Conservation (phyloP, 2,113 vertebrate species). For the Myrmophylax atrothorax region DNA sequence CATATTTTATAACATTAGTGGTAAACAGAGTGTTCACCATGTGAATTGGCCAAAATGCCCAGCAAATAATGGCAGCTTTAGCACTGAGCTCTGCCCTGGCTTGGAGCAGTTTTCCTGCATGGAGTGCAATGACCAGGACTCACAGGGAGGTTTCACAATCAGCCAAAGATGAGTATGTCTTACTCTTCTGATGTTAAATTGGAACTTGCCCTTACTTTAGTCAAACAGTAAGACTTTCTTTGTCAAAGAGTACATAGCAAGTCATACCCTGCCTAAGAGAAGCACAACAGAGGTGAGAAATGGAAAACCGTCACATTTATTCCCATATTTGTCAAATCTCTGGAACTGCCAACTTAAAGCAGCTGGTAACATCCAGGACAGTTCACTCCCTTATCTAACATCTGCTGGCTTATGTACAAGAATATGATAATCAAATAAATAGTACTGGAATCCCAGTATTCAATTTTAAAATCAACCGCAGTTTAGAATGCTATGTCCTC, state of each 20-base stretch:
- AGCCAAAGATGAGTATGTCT: background rate
- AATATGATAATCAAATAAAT: background rate
- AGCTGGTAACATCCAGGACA: background rate
- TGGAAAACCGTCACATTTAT: background rate
- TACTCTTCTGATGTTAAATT: background rate
- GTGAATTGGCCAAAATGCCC: fast-evolving
- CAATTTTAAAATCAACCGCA: background rate
- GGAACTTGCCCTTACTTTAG: background rate
- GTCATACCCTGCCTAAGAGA: background rate
- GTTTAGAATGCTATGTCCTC: background rate
- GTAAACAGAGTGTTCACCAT: background rate
- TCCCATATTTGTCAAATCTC: background rate
- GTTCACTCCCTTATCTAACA: background rate
- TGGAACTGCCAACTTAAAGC: background rate
- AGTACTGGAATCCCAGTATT: background rate
- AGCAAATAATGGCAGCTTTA: fast-evolving
- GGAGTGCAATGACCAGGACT: background rate
- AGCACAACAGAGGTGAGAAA: background rate
- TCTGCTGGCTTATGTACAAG: background rate
- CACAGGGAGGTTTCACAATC: fast-evolving
- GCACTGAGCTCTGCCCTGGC: background rate
- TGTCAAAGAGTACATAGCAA: background rate
- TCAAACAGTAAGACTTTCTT: background rate
- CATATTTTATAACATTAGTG: background rate
- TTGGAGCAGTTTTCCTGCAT: background rate